Evolutionary conservation across 1,140 invertebrate genomes (phyloP).

Genomic region (Calephelis virginiensis): DNA sequence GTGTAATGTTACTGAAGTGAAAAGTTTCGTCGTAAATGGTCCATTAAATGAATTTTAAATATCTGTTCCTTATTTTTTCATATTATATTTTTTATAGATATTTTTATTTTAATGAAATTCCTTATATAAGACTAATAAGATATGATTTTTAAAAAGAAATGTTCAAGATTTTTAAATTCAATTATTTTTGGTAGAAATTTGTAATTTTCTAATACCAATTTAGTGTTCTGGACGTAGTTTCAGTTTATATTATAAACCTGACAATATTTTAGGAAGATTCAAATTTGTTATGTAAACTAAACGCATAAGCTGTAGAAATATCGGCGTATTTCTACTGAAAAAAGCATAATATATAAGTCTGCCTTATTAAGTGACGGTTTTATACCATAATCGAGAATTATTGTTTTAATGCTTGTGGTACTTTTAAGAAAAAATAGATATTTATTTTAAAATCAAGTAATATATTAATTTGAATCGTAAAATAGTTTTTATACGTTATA

Average conservation of each 20-base stretch:
- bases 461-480: constrained; percentile 21
- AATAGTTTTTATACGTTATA: constrained; percentile 9
- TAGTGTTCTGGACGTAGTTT: no score
- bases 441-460: constrained; percentile 24
- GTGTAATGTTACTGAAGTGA: constrained; percentile 54
- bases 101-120: constrained; percentile 50
- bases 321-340: no score
- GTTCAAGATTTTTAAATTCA: no score
- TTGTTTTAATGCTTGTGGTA: neutral
- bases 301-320: no score
- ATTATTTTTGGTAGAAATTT: no score
- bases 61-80: constrained; percentile 27
- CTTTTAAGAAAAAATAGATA: constrained; percentile 18
- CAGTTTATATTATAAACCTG: no score
- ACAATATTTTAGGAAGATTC: no score
- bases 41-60: constrained; percentile 47
- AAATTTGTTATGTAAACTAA: no score
- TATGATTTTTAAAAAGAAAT: no score
- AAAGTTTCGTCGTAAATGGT: constrained; percentile 65
- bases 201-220: no score
- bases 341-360: no score
- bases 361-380: neutral
- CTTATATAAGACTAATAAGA: constrained; percentile 24
- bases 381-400: constrained; percentile 1
- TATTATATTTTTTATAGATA: constrained; percentile 43